Conservation (phyloP, 2,113 vertebrate genomes). For the Gymnogyps californianus region DNA sequence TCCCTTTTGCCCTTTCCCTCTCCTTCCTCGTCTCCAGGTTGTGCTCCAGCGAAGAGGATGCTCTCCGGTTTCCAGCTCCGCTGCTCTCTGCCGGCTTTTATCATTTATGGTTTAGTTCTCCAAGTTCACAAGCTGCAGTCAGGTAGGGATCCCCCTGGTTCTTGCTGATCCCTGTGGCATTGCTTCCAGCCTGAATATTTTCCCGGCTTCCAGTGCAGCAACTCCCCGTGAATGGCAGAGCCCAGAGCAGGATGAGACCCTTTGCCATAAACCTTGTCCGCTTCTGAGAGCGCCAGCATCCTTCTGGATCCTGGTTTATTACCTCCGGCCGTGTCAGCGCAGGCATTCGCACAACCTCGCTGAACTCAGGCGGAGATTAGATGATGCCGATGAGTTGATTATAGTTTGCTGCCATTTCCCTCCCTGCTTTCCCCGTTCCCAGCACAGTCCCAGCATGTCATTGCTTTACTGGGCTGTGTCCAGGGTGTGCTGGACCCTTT, state of each 20-base stretch:
- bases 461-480: neutral
- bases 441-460: rapidly evolving
- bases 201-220: neutral
- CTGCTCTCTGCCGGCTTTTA: neutral
- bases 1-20: neutral
- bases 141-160: neutral
- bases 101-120: neutral
- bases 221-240: neutral
- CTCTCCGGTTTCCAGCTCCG: neutral
- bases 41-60: neutral
- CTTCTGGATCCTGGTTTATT: neutral
- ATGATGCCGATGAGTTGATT: neutral
- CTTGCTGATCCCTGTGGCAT: neutral
- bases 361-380: neutral
- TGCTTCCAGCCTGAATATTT: neutral
- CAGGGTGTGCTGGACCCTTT: neutral
- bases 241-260: neutral
- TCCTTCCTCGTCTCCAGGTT: neutral
- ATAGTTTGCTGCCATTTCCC: neutral
- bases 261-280: neutral
- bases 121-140: neutral
- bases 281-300: neutral
- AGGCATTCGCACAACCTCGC: neutral
- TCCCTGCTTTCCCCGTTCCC: neutral
- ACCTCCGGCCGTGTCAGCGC: rapidly evolving